phyloP scores from a whole-genome alignment of 2,888 invertebrate genomes.

The Cephonodes hylas region DNA sequence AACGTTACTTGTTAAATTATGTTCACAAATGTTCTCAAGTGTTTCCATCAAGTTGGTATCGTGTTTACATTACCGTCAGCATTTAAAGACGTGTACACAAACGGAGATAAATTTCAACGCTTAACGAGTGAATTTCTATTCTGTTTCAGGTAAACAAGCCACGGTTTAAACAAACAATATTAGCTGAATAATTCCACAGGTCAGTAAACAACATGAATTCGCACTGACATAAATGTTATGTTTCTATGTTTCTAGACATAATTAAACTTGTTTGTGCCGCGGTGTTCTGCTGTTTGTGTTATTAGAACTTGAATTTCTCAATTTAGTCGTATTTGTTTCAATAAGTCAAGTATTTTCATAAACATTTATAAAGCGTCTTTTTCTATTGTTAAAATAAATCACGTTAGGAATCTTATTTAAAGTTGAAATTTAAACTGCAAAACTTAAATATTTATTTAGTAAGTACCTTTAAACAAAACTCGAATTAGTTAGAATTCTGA shows the following conservation, averaged over 20 bases:
- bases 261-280: constrained; percentile 23
- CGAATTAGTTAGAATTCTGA: too few species aligned
- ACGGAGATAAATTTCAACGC: not conserved
- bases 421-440: too few species aligned
- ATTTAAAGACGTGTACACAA: not conserved
- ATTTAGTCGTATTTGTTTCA: not conserved
- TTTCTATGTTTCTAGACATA: constrained; percentile 20
- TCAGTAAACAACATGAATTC: constrained; percentile 27
- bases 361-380: too few species aligned
- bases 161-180: constrained; percentile 20
- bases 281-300: constrained; percentile 23
- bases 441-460: too few species aligned
- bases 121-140: constrained; percentile 30
- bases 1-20: too few species aligned
- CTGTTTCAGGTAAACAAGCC: constrained; percentile 63
- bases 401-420: too few species aligned
- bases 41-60: not conserved
- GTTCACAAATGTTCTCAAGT: not conserved
- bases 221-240: constrained; percentile 17
- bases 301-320: not conserved
- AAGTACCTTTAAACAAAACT: too few species aligned
- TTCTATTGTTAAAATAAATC: too few species aligned
- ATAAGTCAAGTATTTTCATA: not conserved
- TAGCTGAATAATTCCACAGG: constrained; percentile 27
- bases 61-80: not conserved